phyloP scores from a whole-genome alignment of 53 echinoderm and acorn worm genomes.

The Zoroaster sp. region DNA sequence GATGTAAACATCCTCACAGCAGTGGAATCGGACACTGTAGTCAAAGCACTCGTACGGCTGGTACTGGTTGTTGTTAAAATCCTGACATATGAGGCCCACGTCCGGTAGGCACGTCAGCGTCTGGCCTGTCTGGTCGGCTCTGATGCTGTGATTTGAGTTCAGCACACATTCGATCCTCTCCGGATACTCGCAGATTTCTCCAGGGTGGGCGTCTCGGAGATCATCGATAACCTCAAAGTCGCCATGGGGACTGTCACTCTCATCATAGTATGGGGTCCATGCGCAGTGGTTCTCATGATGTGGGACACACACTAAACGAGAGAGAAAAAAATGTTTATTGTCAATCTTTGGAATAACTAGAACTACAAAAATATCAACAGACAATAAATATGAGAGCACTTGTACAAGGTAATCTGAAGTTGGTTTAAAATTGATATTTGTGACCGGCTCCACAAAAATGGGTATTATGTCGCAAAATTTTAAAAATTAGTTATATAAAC shows the following conservation, averaged over 20 bases:
- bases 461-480: no score
- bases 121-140: constrained; percentile 36
- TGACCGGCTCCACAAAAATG: no score
- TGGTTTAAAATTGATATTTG: no score
- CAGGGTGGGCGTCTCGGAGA: constrained; percentile 6
- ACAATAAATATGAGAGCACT: no score
- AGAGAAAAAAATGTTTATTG: neutral
- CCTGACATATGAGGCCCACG: constrained; percentile 20
- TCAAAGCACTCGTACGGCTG: constrained; percentile 46
- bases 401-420: no score
- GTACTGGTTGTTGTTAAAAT: neutral
- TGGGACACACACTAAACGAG: constrained; percentile 19
- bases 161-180: constrained; percentile 33
- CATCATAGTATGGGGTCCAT: constrained; percentile 43
- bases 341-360: no score
- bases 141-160: constrained; percentile 5
- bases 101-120: neutral
- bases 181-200: constrained; percentile 28
- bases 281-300: neutral
- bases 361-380: no score
- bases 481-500: no score
- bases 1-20: constrained; percentile 24
- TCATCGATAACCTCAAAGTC: constrained; percentile 47
- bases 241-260: constrained; percentile 19
- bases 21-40: constrained; percentile 46